A percentile compares a stretch with the other conserved stretches of the same genome.
These are phyloP conservation scores for Rhimphoctona megacephalus DNA, from an alignment of 2,888 invertebrate genomes.

Conservation along the genomic window DNA sequence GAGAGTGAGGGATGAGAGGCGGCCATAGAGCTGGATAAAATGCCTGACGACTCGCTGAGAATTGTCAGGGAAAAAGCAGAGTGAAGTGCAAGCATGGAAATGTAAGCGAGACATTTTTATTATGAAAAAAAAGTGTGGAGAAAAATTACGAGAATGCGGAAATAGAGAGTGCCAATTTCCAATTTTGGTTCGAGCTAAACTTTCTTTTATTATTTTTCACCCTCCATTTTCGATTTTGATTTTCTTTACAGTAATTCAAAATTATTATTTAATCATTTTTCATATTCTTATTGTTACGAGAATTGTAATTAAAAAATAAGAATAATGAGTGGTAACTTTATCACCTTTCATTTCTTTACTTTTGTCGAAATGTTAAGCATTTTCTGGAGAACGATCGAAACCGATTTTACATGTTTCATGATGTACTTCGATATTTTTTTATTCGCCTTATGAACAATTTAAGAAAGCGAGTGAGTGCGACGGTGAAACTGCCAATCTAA, in stretches of 20 bases:
- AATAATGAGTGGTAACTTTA: not conserved
- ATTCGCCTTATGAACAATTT: not conserved
- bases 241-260: too few relatives aligned
- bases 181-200: not conserved
- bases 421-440: not conserved
- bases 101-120: conserved; percentile 23
- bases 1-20: conserved; percentile 19
- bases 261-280: too few relatives aligned
- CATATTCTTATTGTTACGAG: too few relatives aligned
- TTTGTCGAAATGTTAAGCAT: not conserved
- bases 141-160: not conserved
- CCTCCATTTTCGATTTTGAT: too few relatives aligned
- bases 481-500: conserved; percentile 32
- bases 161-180: not conserved
- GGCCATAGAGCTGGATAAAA: conserved; percentile 52
- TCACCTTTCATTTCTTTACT: too few relatives aligned
- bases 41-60: conserved; percentile 29
- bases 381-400: not conserved
- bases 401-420: not conserved
- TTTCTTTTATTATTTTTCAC: not conserved
- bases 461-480: conserved; percentile 58
- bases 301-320: too few relatives aligned
- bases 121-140: not conserved
- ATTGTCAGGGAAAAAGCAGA: conserved; percentile 31
- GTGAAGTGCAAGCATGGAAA: conserved; percentile 46